Evolutionary conservation across 2,797 vertebrate genomes (phyloP).

Genomic region (Spheniscus humboldti): DNA sequence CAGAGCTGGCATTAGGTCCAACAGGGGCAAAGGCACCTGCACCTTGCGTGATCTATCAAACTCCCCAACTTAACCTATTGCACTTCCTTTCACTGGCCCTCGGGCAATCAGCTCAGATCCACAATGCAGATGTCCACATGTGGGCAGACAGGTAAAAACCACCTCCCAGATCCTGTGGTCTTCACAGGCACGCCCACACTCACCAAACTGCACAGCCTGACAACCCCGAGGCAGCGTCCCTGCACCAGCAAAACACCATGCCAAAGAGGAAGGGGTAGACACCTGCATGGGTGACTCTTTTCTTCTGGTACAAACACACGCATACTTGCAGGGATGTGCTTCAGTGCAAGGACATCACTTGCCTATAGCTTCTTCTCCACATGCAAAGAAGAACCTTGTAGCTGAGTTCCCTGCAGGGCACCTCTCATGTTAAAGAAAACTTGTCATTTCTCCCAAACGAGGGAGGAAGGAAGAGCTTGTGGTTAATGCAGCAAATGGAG

Average conservation of each 20-base stretch:
- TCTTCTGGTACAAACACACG: background rate
- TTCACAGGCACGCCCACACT: background rate
- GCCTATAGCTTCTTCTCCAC: background rate
- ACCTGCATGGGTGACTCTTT: background rate
- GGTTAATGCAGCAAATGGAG: constrained; percentile 49
- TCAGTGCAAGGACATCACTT: background rate
- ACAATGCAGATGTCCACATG: background rate
- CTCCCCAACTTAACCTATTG: background rate
- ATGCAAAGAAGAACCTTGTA: background rate
- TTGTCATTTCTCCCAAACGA: constrained; percentile 34
- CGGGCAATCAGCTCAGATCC: background rate
- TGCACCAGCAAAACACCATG: background rate
- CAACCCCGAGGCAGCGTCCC: background rate
- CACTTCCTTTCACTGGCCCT: background rate
- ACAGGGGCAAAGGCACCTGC: background rate
- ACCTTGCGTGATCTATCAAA: background rate
- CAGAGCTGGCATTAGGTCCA: background rate
- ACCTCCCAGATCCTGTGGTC: background rate
- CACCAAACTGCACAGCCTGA: background rate
- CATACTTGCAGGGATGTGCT: background rate
- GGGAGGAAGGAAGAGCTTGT: constrained; percentile 56
- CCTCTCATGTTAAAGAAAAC: background rate
- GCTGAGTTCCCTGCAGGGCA: background rate
- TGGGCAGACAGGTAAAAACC: background rate
- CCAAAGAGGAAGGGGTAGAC: background rate